Conservation (phyloP, 2,888 invertebrate genomes). For the Colostygia pectinataria region DNA sequence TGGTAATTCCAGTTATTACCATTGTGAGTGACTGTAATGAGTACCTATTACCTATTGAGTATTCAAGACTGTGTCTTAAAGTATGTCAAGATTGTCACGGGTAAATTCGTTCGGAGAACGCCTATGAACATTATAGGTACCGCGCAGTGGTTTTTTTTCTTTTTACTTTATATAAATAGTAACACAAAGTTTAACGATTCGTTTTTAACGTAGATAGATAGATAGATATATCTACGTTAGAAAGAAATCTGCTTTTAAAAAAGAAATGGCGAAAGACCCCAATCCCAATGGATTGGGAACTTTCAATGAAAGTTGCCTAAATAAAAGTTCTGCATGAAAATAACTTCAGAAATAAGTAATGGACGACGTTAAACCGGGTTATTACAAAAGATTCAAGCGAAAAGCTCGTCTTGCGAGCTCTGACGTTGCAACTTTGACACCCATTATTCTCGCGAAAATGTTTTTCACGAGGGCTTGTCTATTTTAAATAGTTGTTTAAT, state of each 20-base stretch:
- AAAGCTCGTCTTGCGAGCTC: slow-evolving; percentile 40
- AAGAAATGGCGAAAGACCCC: slow-evolving; percentile 6
- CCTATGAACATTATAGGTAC: no score
- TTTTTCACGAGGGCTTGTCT: slow-evolving; percentile 72
- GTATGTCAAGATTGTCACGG: neutral
- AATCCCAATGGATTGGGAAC: no score
- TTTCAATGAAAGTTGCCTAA: slow-evolving; percentile 22
- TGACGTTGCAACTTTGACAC: slow-evolving; percentile 55
- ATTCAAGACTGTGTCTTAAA: neutral
- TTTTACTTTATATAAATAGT: no score
- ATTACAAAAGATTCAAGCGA: slow-evolving; percentile 22
- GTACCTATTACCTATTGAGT: no score
- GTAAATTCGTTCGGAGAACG: slow-evolving; percentile 6
- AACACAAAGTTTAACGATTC: no score
- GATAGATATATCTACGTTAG: no score
- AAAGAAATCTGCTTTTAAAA: neutral
- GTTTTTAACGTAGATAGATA: no score
- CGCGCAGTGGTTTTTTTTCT: no score
- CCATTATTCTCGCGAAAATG: slow-evolving; percentile 68
- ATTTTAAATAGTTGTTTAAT: slow-evolving; percentile 82
- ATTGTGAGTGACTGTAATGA: neutral
- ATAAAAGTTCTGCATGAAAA: slow-evolving; percentile 23
- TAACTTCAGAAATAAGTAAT: slow-evolving; percentile 21
- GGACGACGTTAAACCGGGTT: slow-evolving; percentile 19
- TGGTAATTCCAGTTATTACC: slow-evolving; percentile 20